Evolutionary conservation across 1,140 invertebrate genomes (phyloP), one percentile per base, ranked within the genome.

Genomic region (Ceratosolen solmsi): DNA sequence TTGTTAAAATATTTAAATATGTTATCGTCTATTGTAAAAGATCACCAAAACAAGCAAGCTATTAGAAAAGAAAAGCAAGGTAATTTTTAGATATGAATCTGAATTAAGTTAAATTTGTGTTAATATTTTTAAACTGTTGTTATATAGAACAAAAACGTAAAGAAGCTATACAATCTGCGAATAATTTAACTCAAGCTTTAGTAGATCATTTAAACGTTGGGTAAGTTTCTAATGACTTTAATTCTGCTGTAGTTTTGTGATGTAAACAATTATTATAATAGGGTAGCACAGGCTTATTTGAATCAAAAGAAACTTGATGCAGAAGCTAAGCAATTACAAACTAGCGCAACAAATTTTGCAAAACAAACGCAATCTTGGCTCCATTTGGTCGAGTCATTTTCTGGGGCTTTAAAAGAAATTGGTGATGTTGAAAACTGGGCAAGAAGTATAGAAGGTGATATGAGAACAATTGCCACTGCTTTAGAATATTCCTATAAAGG

Each of bases 361-460:
- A 99, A 98, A 92, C 97, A 99, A 91, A 99, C 98, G 3, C 95
- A 98, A 85, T 97, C 98, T 86, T 99, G 98, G 98, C 90, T 99
- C 0, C 95, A 95, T 85, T 92, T 99, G 46, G 96, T 99, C 7
- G 98, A 99, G 90, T 96, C 96, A 80, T 99, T 99, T 86, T 99
- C 98, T 85, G 96, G 97, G 89, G 96, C 98, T 1, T 91, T 99
- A 0, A 99, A 99, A 93, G 98, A 99, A 93, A 95, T 99, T 70
- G 99, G 99, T 20, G 98, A 99, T 94, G 98, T 99, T 13, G 98
- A 99, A 90, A 99, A 99, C 91, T 99, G 98, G 98, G 97, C 98
- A 0, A 94, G 95, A 84, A 98, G 96, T 84, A 99, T 99, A 85
- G 98, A 99, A 92, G 95, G 95, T 71, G 99, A 99, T 90, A 98